These are phyloP conservation scores for Orthosia gothica DNA, from an alignment of 2,888 invertebrate species.

Conservation along the genomic window DNA sequence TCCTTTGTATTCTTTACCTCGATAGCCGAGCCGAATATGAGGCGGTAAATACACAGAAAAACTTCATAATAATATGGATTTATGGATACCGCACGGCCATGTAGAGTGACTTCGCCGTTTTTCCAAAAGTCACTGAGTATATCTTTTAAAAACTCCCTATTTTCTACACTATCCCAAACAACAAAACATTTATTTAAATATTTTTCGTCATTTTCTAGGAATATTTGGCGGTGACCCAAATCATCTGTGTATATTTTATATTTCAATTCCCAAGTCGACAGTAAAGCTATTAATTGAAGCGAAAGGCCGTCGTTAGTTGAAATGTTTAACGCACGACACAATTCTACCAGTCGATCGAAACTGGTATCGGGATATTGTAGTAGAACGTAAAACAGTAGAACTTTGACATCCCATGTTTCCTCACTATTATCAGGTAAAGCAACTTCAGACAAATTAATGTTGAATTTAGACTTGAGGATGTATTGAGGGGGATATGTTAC, in stretches of 20 bases:
- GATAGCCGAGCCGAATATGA: slow-evolving; percentile 78
- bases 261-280: slow-evolving; percentile 86
- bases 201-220: slow-evolving; percentile 79
- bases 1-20: slow-evolving; percentile 83
- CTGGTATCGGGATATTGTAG: slow-evolving; percentile 81
- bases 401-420: slow-evolving; percentile 89
- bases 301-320: slow-evolving; percentile 85
- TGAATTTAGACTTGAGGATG: slow-evolving; percentile 85
- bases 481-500: slow-evolving; percentile 84
- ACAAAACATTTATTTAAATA: slow-evolving; percentile 79
- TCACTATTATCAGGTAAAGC: slow-evolving; percentile 86
- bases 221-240: slow-evolving; percentile 78
- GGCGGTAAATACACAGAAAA: slow-evolving; percentile 85
- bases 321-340: slow-evolving; percentile 84
- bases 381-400: slow-evolving; percentile 86
- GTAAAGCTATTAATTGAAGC: slow-evolving; percentile 83
- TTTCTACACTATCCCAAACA: slow-evolving; percentile 86
- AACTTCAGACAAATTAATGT: slow-evolving; percentile 86
- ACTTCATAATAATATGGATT: slow-evolving; percentile 90
- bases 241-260: slow-evolving; percentile 82
- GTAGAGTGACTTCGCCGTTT: slow-evolving; percentile 87
- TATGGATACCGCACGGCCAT: slow-evolving; percentile 85
- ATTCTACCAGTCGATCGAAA: slow-evolving; percentile 80
- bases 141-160: slow-evolving; percentile 84
- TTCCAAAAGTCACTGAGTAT: slow-evolving; percentile 88